Evolutionary conservation across 92 coral and sea anemone genomes (phyloP), one percentile per base, ranked within the genome.

Genomic region (Bergia puertoricense): DNA sequence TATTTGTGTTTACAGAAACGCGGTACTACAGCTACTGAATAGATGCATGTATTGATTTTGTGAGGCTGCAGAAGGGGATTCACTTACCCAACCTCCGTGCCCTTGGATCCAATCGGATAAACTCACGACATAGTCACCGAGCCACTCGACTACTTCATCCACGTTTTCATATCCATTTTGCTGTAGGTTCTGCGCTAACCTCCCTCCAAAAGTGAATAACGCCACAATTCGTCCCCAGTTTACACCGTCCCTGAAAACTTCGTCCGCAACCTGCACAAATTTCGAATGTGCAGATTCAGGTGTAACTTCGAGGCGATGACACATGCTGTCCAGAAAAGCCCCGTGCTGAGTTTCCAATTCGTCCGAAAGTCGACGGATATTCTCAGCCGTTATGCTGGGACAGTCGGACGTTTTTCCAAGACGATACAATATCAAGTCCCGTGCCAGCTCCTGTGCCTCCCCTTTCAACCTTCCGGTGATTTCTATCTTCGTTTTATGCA

Each of bases 191-290:
- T 92, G 90, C 13, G 98, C 96, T 39, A 95, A 86, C 76, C 90
- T 90, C 37, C 93, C 96, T 20, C 95, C 98, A 77, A 95, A 95
- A 5, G 98, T 92, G 76, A 90, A 95, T 22, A 95, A 69, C 7
- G 98, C 98, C 54, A 95, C 98, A 65, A 95, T 95, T 69, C 98
- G 77, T 15, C 98, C 98, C 98, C 98, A 95, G 92, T 95, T 95
- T 45, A 93, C 84, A 30, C 98, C 98, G 16, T 95, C 98, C 22
- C 95, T 81, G 84, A 95, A 95, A 7, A 95, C 98, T 68, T 95
- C 98, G 80, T 95, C 98, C 48, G 98, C 98, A 76, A 95, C 95
- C 76, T 95, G 98, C 57, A 93, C 91, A 77, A 95, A 95, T 79
- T 95, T 95, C 76, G 91, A 65, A 78, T 85, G 98, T n/a, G 98